Base-by-base conservation (phyloP, 1,140 invertebrate genomes). In the Marisa cornuarietis region DNA sequence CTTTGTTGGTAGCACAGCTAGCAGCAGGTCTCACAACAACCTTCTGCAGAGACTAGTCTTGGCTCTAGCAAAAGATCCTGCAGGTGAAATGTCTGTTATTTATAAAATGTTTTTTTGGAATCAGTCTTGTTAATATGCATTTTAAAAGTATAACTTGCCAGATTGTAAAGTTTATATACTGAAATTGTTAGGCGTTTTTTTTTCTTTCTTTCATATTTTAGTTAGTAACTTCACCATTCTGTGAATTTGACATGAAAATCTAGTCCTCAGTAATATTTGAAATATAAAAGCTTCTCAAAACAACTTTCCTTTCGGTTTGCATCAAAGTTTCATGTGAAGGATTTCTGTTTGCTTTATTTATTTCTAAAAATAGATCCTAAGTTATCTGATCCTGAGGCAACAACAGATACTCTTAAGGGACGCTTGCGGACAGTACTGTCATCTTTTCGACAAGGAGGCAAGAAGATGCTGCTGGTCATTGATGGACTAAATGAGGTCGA, bases 401-500 rank as follows among this genome's bases (percentile, higher is more conserved):
- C 74, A 51, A 75, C 68, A 71, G 77, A 79, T 24, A 58, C 62
- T 9, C 76, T 79, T 65, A 80, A 79, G 26, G 63, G 81, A 66
- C 66, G 68, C 22, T 65, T 87, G 42, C 82, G 81, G 49, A 68
- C 76, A 63, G 71, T 69, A 14, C 74, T 87, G 11, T 63, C 65
- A 24, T 61, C 66, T n/a, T 77, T 82, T 22, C 76, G 81, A 61
- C 66, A 84, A 26, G 77, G 74, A 10, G 24, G 76, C n/a, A 73
- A 63, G 26, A 51, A 83, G 22, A 77, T 82, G n/a, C 51, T 84
- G 31, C 69, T 87, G 49, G 58, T 88, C 31, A 80, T 87, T 71
- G 87, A 88, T 83, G 86, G 81, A n/a, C 78, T 87, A 7, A 86
- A 87, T 79, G 85, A 87, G 81, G 87, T 87, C 63, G 58, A 72